These are phyloP conservation scores for Zaprionus bogoriensis DNA, from an alignment of 2,888 invertebrate species.

Conservation along the genomic window DNA sequence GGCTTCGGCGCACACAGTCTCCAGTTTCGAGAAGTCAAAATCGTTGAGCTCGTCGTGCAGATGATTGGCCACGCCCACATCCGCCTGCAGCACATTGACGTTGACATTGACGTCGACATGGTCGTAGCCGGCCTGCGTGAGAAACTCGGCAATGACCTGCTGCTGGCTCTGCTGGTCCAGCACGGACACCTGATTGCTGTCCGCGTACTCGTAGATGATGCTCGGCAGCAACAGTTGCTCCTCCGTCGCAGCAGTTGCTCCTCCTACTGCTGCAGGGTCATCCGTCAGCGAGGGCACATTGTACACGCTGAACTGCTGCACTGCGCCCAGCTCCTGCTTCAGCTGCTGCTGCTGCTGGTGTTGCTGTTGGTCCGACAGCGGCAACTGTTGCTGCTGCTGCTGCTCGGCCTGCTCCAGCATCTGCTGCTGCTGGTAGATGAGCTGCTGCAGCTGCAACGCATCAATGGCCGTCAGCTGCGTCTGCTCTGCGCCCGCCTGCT, in stretches of 20 bases:
- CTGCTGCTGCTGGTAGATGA: slow-evolving; percentile 76
- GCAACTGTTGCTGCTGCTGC: slow-evolving; percentile 54
- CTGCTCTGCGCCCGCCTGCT: slow-evolving; percentile 42
- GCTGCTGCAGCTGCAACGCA: slow-evolving; percentile 78
- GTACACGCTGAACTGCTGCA: slow-evolving; percentile 68
- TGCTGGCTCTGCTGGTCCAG: slow-evolving; percentile 78
- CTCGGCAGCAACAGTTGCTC: slow-evolving; percentile 73
- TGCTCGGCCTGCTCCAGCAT: slow-evolving; percentile 54
- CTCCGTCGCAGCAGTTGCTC: slow-evolving; percentile 10
- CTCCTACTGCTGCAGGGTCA: slow-evolving; percentile 39
- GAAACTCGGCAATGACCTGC: slow-evolving; percentile 76
- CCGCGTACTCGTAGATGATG: slow-evolving; percentile 78
- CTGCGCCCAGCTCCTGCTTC: slow-evolving; percentile 31
- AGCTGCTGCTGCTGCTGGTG: slow-evolving; percentile 52
- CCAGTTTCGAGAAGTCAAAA: slow-evolving; percentile 73
- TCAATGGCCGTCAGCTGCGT: slow-evolving; percentile 69
- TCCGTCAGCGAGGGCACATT: slow-evolving; percentile 78
- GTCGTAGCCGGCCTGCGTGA: slow-evolving; percentile 76
- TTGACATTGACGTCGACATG: slow-evolving; percentile 63
- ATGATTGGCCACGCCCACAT: slow-evolving; percentile 25
- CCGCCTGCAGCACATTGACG: slow-evolving; percentile 42
- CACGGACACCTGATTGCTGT: slow-evolving; percentile 70
- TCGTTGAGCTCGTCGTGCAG: slow-evolving; percentile 57
- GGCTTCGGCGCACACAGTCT: slow-evolving; percentile 66
- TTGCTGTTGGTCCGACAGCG: slow-evolving; percentile 49